Evolutionary conservation across 30 jellyfish, hydroid and myxozoan species (phyloP).

Genomic region (Pelagia noctiluca): DNA sequence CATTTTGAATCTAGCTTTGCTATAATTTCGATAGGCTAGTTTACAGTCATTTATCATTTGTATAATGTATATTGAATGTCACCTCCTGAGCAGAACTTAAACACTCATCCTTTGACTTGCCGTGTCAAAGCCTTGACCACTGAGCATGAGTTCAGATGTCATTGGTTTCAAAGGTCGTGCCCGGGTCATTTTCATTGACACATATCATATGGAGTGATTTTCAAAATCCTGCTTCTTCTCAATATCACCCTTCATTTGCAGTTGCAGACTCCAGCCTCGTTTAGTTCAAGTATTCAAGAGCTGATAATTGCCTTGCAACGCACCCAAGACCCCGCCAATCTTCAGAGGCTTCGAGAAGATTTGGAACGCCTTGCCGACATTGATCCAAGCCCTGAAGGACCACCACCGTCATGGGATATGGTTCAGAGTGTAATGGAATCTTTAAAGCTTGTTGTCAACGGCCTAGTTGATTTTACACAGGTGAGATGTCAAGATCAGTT

Average conservation of each 20-base stretch:
- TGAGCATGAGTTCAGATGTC: too few species aligned
- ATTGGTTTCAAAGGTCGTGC: background rate
- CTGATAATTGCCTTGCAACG: conserved; percentile 93
- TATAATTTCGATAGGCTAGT: too few species aligned
- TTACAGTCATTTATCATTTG: too few species aligned
- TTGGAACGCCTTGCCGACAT: conserved; percentile 87
- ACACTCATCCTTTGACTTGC: too few species aligned
- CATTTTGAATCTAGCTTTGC: too few species aligned
- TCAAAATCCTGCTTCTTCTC: too few species aligned
- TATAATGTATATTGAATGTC: too few species aligned
- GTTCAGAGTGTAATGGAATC: conserved; percentile 77
- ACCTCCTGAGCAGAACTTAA: too few species aligned
- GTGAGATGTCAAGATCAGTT: too few species aligned
- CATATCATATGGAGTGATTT: too few species aligned
- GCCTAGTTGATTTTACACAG: conserved; percentile 90
- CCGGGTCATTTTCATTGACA: background rate
- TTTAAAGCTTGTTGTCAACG: conserved; percentile 78
- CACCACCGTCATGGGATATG: conserved; percentile 87
- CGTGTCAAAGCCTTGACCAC: too few species aligned
- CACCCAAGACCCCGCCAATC: conserved; percentile 95
- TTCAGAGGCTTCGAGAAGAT: conserved; percentile 79
- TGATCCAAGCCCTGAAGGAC: conserved; percentile 99
- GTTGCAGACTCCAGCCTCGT: conserved; percentile 99
- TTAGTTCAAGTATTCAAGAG: conserved; percentile 98
- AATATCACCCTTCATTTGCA: conserved; percentile 40